These are phyloP conservation scores for Lonchura striata DNA, from an alignment of 2,113 vertebrate species.

Conservation along the genomic window DNA sequence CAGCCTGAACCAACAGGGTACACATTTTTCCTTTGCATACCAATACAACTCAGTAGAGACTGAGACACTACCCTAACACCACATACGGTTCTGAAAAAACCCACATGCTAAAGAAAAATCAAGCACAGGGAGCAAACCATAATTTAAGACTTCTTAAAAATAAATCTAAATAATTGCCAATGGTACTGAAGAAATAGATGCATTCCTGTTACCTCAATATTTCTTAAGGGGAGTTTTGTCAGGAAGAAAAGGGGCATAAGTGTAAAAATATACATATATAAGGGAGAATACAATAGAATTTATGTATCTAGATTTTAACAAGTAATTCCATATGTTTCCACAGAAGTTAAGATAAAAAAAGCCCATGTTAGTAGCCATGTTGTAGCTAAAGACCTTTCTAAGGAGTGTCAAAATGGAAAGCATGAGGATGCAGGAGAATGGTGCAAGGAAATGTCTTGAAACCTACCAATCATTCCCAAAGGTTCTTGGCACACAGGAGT, in stretches of 20 bases:
- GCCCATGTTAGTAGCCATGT: fast-evolving
- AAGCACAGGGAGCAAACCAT: not conserved
- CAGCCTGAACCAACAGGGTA: not conserved
- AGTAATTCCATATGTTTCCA: not conserved
- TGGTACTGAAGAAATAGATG: not conserved
- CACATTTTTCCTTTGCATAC: not conserved
- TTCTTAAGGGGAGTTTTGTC: fast-evolving
- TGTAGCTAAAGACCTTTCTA: not conserved
- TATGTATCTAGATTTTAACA: not conserved
- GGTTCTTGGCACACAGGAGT: not conserved
- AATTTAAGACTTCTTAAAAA: not conserved
- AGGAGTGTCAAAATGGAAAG: not conserved
- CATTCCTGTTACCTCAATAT: not conserved
- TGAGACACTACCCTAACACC: not conserved
- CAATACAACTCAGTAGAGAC: not conserved
- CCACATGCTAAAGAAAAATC: not conserved
- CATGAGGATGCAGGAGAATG: not conserved
- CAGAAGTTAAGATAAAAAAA: not conserved
- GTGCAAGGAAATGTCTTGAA: not conserved
- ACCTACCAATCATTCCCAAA: not conserved
- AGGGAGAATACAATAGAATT: not conserved
- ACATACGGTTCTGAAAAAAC: not conserved
- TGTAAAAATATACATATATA: not conserved
- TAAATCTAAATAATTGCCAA: not conserved
- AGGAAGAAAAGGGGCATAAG: not conserved